Evolutionary conservation across 2,888 invertebrate species (phyloP), one percentile per base, ranked within the genome.

Genomic region (Andrena chrysosceles): DNA sequence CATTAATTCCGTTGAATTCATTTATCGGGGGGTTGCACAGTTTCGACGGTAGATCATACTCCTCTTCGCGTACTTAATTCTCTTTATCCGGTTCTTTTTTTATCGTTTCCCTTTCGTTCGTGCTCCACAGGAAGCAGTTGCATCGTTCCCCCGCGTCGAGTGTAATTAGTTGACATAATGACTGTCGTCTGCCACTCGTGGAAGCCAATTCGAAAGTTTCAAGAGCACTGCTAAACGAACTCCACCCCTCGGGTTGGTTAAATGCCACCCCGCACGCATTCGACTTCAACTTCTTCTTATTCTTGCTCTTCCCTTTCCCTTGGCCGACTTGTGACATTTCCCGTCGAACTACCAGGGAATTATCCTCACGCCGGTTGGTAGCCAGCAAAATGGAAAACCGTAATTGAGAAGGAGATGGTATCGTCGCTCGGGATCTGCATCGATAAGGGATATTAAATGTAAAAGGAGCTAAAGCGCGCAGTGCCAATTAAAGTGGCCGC

Each of bases 151-250:
- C 10, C 56, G 6, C 35, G 42, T 20, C n/a, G 26, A 33, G 8
- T 23, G 48, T 68, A 64, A 83, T 83, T 77, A 77, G 77, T 77
- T 70, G 66, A 74, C 73, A 68, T 74, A 59, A 82, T 83, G 82
- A 77, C 52, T 16, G 35, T 49, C 54, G 16, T n/a, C 4, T 48
- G 52, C 26, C 33, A 5, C 7, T 31, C 20, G 49, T 26, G 73
- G 52, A 74, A 66, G 54, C 48, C n/a, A 54, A 81, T 74, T 67
- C 16, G 5, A 69, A 77, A 83, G 77, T 77, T 77, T 72, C 67
- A 6, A 31, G 71, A 74, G 70, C 62, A 23, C 77, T 29, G 62
- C 52, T 60, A 56, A 62, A 72, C 49, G 83, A 52, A 72, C 68
- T 66, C 76, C 68, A 2, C 20, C 62, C 52, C 26, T 10, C n/a